phyloP scores from a whole-genome alignment of 2,797 vertebrate species.

The Hippopotamyrus pictus region DNA sequence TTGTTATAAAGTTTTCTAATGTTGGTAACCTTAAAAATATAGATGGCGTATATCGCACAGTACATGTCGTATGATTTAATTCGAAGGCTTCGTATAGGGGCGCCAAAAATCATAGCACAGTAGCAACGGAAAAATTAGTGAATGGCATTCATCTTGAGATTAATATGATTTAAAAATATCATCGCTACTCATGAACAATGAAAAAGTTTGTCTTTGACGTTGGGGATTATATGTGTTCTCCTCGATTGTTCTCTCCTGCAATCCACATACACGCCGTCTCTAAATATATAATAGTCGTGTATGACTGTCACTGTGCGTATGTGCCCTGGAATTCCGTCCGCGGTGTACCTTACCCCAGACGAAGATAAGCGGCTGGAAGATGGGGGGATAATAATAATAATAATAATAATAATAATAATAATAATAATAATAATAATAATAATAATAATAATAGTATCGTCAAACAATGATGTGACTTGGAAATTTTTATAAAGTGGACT shows the following conservation, averaged over 20 bases:
- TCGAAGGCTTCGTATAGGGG: background rate
- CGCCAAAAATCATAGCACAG: background rate
- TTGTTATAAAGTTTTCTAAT: background rate
- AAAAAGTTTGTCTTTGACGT: background rate
- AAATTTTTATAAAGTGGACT: conserved; percentile 29
- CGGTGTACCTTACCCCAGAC: background rate
- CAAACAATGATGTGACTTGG: conserved; percentile 14
- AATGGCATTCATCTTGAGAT: background rate
- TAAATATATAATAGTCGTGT: background rate
- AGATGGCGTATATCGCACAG: background rate
- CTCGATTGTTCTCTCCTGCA: background rate
- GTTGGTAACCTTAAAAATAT: background rate
- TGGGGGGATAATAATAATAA: background rate
- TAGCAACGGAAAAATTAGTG: background rate
- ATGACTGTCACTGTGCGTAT: background rate
- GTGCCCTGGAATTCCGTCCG: background rate
- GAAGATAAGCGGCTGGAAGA: background rate
- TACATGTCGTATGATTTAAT: background rate
- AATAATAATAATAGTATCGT: background rate
- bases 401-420: background rate
- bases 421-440: background rate
- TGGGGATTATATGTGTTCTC: background rate
- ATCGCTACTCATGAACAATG: background rate
- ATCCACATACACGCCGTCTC: background rate
- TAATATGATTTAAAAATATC: background rate